These are phyloP conservation scores for Empis livida DNA, from an alignment of 2,888 invertebrate species.

Conservation along the genomic window DNA sequence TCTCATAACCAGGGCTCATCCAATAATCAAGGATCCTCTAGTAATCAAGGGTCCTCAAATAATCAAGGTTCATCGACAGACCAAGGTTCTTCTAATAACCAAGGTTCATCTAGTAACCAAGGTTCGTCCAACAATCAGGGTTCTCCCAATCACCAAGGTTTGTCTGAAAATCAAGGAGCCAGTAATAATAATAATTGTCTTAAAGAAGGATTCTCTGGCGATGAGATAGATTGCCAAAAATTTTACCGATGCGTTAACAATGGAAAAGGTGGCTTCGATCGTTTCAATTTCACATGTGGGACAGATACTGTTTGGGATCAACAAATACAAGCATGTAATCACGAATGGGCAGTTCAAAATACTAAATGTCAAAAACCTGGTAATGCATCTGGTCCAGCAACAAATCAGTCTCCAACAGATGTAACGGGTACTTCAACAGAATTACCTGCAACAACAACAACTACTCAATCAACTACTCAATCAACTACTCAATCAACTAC, in stretches of 20 bases:
- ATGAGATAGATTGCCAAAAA: slow-evolving; percentile 43
- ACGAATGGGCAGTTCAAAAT: slow-evolving; percentile 20
- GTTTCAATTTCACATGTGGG: slow-evolving; percentile 50
- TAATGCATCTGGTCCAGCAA: background rate
- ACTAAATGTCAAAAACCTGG: slow-evolving; percentile 21
- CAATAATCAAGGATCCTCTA: slow-evolving; percentile 8
- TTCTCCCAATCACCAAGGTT: slow-evolving; percentile 7
- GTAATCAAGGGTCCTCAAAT: slow-evolving; percentile 5
- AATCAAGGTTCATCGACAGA: slow-evolving; percentile 11
- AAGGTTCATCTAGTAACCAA: slow-evolving; percentile 5
- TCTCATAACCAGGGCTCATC: slow-evolving; percentile 11
- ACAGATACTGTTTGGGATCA: slow-evolving; percentile 52
- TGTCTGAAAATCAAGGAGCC: slow-evolving; percentile 9
- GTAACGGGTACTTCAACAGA: slow-evolving; percentile 6
- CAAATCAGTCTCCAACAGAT: slow-evolving; percentile 4
- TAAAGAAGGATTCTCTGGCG: slow-evolving; percentile 35
- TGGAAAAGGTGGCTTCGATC: slow-evolving; percentile 42
- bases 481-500: slow-evolving; percentile 12
- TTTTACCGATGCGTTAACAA: slow-evolving; percentile 55
- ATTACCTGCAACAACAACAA: background rate
- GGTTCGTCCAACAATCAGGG: slow-evolving; percentile 5
- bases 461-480: slow-evolving; percentile 7
- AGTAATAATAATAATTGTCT: slow-evolving; percentile 25
- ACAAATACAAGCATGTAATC: slow-evolving; percentile 30
- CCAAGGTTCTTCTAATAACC: slow-evolving; percentile 8